Evolutionary conservation across 1,140 invertebrate species (phyloP).

Genomic region (Phymastichus coffea): DNA sequence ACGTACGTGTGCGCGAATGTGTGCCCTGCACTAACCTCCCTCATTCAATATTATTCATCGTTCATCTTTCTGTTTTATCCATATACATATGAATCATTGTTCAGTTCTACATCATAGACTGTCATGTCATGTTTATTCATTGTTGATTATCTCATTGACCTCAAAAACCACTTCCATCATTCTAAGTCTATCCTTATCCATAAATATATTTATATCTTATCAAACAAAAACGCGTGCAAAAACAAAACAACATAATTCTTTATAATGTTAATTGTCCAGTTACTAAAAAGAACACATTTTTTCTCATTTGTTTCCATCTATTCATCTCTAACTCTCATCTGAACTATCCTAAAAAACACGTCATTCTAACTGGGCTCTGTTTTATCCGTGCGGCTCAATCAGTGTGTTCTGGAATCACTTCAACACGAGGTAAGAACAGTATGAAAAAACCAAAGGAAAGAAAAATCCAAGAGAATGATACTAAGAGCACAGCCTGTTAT

Average conservation of each 20-base stretch:
- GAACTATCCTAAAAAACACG: slow-evolving; percentile 41
- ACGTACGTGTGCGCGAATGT: slow-evolving; percentile 57
- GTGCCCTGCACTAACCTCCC: slow-evolving; percentile 49
- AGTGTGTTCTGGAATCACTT: slow-evolving; percentile 98
- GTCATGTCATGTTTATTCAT: slow-evolving; percentile 24
- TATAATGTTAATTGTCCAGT: neutral
- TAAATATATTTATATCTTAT: neutral
- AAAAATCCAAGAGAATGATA: slow-evolving; percentile 21
- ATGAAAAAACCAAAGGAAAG: slow-evolving; percentile 4
- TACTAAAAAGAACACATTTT: slow-evolving; percentile 23
- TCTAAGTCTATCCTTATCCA: neutral
- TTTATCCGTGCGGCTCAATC: slow-evolving; percentile 70
- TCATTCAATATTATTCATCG: slow-evolving; percentile 36
- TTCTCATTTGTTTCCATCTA: slow-evolving; percentile 44
- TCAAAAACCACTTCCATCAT: neutral
- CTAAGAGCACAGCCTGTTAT: slow-evolving; percentile 28
- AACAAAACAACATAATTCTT: slow-evolving; percentile 8
- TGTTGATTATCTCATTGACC: slow-evolving; percentile 19
- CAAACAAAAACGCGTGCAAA: neutral
- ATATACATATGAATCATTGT: slow-evolving; percentile 18
- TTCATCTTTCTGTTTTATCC: slow-evolving; percentile 39
- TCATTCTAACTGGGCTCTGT: slow-evolving; percentile 59
- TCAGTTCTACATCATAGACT: slow-evolving; percentile 18
- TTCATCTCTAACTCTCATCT: slow-evolving; percentile 37
- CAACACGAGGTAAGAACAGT: slow-evolving; percentile 88